phyloP scores from a whole-genome alignment of 2,113 vertebrate genomes.

The Nerophis ophidion region DNA sequence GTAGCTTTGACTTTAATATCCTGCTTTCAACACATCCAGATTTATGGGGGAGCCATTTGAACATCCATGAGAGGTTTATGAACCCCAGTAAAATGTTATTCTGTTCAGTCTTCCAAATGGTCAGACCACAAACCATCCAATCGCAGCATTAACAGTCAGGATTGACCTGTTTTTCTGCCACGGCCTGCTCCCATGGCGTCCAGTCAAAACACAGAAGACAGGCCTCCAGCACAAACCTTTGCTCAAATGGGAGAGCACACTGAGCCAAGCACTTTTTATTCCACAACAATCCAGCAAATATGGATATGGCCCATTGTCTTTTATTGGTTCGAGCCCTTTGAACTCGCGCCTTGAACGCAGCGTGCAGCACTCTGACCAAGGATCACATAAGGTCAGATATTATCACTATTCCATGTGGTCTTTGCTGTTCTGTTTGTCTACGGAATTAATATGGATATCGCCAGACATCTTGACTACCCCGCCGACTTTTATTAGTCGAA shows the following conservation, averaged over 20 bases:
- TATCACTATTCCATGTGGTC: conserved; percentile 33
- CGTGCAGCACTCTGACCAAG: conserved; percentile 47
- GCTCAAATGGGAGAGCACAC: conserved; percentile 36
- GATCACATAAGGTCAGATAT: conserved; percentile 32
- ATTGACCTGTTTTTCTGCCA: conserved; percentile 67
- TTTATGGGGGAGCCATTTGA: conserved; percentile 62
- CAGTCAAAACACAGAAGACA: conserved; percentile 57
- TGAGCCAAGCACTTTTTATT: conserved; percentile 45
- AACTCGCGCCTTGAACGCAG: conserved; percentile 43
- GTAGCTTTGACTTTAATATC: conserved; percentile 46
- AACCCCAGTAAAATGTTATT: conserved; percentile 71
- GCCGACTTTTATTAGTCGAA: conserved; percentile 29
- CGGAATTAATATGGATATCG: conserved; percentile 26
- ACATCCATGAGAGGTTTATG: conserved; percentile 67
- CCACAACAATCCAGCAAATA: conserved; percentile 47
- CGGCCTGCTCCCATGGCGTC: conserved; percentile 51
- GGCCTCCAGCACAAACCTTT: conserved; percentile 46
- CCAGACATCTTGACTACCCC: conserved; percentile 29
- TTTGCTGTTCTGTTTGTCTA: conserved; percentile 31
- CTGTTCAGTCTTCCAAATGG: conserved; percentile 60
- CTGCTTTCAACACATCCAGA: conserved; percentile 62
- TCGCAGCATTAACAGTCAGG: conserved; percentile 61
- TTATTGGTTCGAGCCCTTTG: conserved; percentile 78
- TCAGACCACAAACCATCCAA: conserved; percentile 68
- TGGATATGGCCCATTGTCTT: conserved; percentile 47